A percentile compares a stretch with the other conserved stretches of the same genome.
phyloP scores from a whole-genome alignment of 2,888 invertebrate species.

The Lasioglossum calceatum region DNA sequence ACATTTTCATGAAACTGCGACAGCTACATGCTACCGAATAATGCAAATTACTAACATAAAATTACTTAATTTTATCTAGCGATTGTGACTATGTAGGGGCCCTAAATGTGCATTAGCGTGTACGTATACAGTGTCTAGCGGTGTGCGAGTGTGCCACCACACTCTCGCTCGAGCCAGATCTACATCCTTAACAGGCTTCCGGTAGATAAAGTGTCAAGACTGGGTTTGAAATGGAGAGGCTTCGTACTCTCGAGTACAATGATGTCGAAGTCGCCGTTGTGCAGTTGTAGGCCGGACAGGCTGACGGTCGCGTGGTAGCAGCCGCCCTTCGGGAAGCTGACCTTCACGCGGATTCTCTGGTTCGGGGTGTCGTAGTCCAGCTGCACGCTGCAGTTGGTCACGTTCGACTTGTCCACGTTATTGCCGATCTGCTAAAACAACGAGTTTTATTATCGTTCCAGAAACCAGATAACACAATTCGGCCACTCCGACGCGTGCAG shows the following conservation, averaged over 20 bases:
- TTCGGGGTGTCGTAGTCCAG: slow-evolving; percentile 92
- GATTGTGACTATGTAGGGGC: too few species aligned
- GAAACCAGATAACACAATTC: neutral
- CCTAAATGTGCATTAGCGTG: too few species aligned
- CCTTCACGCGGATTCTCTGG: slow-evolving; percentile 91
- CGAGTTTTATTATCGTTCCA: neutral
- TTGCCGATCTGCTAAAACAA: slow-evolving; percentile 87
- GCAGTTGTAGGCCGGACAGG: slow-evolving; percentile 90
- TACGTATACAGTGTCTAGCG: too few species aligned
- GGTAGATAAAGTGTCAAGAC: neutral
- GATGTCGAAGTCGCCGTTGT: slow-evolving; percentile 96
- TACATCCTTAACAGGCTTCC: too few species aligned
- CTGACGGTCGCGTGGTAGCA: slow-evolving; percentile 93
- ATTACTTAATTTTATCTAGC: too few species aligned
- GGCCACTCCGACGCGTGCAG: neutral
- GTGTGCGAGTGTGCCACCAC: too few species aligned
- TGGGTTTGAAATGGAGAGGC: neutral
- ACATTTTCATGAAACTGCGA: too few species aligned
- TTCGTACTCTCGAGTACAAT: slow-evolving; percentile 93
- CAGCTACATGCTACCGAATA: too few species aligned
- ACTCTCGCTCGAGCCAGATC: too few species aligned
- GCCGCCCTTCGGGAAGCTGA: slow-evolving; percentile 92
- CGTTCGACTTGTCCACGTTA: slow-evolving; percentile 85
- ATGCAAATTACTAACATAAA: too few species aligned
- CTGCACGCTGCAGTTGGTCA: slow-evolving; percentile 85